Evolutionary conservation across 35 echinoderm and acorn worm genomes (phyloP), one percentile per base, ranked within the genome.

Genomic region (Lytechinus pictus): DNA sequence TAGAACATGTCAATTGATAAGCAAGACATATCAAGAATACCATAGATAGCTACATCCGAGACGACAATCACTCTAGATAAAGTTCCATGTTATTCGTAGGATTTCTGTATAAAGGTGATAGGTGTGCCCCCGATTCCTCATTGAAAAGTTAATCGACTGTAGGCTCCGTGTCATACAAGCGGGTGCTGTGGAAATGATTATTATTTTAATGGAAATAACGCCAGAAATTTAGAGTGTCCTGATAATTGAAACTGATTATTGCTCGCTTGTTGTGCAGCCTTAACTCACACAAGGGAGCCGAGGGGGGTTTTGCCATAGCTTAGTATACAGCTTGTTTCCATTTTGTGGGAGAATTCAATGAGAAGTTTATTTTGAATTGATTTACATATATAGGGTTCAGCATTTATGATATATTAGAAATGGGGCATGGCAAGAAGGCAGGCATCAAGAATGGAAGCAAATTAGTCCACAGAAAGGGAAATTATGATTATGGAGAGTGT

Each of bases 131-230:
- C 9, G 4, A 79, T 79, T 79, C 66, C 66, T 79, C 66, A 79
- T 79, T 24, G 21, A 79, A 79, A 79, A 79, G 61, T 79, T 79
- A 79, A 79, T n/a, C 66, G 66, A 79, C 66, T 79, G 66, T 79
- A 79, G 4, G 66, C 21, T 79, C 19, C 21, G 19, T 24, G 8
- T 79, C 66, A 16, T 79, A 79, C 2, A 79, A 24, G 66, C 19
- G 66, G n/a, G 66, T 79, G 21, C 66, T 79, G 19, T 79, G 66
- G 66, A 79, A 79, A 24, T 79, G 66, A 79, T 79, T 79, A 79
- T 79, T 24, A 79, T 79, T 79, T 79, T 79, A 79, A 79, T 79
- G 66, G 66, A 79, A 79, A 79, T 79, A 79, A 24, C 66, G 66
- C 66, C n/a, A 24, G 66, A 27, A 79, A 79, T 79, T n/a, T 79